Evolutionary conservation across 2,797 vertebrate genomes (phyloP).

Genomic region (Pygocentrus nattereri): DNA sequence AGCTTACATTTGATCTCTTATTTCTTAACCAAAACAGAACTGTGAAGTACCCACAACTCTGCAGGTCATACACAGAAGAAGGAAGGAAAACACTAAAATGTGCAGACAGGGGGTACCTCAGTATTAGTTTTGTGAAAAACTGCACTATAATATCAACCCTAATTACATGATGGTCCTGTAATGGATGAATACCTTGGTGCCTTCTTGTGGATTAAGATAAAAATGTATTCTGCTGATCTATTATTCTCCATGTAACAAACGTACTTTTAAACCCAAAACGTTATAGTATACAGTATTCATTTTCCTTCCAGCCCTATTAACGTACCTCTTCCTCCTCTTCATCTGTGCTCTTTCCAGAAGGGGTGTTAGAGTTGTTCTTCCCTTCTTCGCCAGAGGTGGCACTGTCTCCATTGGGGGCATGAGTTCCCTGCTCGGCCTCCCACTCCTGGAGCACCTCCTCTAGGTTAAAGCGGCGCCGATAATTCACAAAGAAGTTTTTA

Average conservation of each 20-base stretch:
- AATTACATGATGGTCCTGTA: no score
- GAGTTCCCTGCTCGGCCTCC: constrained; percentile 98
- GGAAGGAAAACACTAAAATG: no score
- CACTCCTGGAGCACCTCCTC: constrained; percentile 99
- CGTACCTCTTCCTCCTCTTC: constrained; percentile 91
- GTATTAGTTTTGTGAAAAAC: no score
- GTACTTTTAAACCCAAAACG: not conserved
- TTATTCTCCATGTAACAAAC: not conserved
- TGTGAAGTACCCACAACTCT: no score
- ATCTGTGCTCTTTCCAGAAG: constrained; percentile 96
- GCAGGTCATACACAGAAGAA: no score
- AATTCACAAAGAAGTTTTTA: constrained; percentile 99
- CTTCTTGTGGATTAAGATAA: no score
- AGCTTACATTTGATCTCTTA: no score
- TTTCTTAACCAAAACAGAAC: no score
- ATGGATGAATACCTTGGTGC: no score
- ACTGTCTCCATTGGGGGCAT: constrained; percentile 90
- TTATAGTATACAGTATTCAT: not conserved
- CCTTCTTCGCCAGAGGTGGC: constrained; percentile 92
- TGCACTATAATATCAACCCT: no score
- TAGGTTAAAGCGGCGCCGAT: constrained; percentile 98
- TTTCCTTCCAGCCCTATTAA: not conserved
- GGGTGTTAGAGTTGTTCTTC: constrained; percentile 91
- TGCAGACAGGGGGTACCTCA: no score
- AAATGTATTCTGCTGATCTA: no score